These are phyloP conservation scores for Hemithea aestivaria DNA, from an alignment of 2,888 invertebrate species.

Conservation along the genomic window DNA sequence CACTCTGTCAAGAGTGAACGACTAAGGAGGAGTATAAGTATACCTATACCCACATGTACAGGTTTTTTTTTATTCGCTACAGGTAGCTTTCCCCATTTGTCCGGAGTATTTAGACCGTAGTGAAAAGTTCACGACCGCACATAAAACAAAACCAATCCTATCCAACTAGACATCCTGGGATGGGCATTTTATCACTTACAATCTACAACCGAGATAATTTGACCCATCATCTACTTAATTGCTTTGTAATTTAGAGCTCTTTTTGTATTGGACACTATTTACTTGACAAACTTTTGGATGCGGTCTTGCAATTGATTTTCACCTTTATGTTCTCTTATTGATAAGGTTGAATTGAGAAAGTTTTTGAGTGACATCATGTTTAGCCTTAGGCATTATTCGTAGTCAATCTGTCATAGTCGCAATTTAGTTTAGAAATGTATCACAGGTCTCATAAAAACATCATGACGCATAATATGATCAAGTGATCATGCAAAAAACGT, in stretches of 20 bases:
- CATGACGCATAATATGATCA: conserved; percentile 16
- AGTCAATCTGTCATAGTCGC: conserved; percentile 44
- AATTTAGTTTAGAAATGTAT: conserved; percentile 32
- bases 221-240: conserved; percentile 17
- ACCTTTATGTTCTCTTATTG: not conserved
- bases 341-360: not conserved
- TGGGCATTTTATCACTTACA: conserved; percentile 40
- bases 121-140: conserved; percentile 26
- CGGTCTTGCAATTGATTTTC: not conserved
- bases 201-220: conserved; percentile 24
- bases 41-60: no score
- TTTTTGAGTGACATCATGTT: conserved; percentile 21
- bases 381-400: conserved; percentile 35
- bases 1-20: no score
- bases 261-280: conserved; percentile 8
- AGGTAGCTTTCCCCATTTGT: not conserved
- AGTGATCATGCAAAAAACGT: conserved; percentile 10
- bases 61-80: no score
- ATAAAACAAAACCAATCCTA: conserved; percentile 45
- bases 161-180: conserved; percentile 31
- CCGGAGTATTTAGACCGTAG: conserved; percentile 5
- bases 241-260: conserved; percentile 18
- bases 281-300: conserved; percentile 4
- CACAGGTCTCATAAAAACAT: conserved; percentile 17
- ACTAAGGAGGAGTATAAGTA: no score